Evolutionary conservation across 2,797 vertebrate genomes (phyloP).

Genomic region (Tapirus indicus): DNA sequence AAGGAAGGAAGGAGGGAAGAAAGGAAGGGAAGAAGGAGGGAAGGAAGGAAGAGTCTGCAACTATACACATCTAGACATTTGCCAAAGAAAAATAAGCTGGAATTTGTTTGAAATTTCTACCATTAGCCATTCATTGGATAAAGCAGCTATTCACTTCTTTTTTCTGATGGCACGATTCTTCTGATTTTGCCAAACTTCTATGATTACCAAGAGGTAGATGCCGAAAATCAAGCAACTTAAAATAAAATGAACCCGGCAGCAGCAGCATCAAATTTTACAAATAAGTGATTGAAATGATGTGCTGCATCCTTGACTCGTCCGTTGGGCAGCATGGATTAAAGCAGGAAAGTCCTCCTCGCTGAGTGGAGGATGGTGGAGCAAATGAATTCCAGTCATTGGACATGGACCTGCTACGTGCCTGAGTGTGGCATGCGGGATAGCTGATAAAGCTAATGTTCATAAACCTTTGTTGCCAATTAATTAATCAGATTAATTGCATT

Average conservation of each 20-base stretch:
- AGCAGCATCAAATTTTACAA: background rate
- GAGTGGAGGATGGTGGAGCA: rapidly evolving
- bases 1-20: too few relatives aligned
- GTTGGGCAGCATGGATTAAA: background rate
- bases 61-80: background rate
- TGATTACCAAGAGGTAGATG: background rate
- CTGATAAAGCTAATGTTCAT: background rate
- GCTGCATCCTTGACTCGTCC: background rate
- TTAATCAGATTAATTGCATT: background rate
- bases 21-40: background rate
- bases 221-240: background rate
- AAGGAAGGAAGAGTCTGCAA: background rate
- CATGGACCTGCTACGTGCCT: rapidly evolving
- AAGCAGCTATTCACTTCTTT: background rate
- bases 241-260: background rate
- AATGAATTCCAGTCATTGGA: background rate
- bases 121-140: background rate
- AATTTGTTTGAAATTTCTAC: background rate
- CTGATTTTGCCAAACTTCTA: background rate
- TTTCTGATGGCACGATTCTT: background rate
- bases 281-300: background rate
- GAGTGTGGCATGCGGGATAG: background rate
- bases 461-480: background rate
- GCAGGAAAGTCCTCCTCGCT: too few relatives aligned
- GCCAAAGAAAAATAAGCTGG: background rate